phyloP scores from a whole-genome alignment of 2,888 invertebrate species.

The Drosophila merina region DNA sequence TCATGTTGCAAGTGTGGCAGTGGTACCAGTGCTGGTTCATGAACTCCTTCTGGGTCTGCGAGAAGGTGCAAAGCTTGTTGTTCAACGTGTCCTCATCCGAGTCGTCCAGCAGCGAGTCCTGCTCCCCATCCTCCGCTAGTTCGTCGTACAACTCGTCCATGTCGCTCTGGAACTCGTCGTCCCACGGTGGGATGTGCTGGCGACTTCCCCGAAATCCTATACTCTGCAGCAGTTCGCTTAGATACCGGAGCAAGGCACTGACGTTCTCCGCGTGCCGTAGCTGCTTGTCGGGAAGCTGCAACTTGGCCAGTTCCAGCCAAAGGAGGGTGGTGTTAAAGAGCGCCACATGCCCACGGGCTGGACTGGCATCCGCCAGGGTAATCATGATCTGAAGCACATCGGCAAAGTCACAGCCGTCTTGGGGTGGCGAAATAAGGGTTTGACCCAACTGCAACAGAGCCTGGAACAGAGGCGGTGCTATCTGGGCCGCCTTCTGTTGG shows the following conservation, averaged over 20 bases:
- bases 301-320: constrained; percentile 91
- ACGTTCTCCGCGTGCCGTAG: constrained; percentile 87
- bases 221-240: constrained; percentile 88
- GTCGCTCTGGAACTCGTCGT: constrained; percentile 90
- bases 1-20: constrained; percentile 99
- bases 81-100: constrained; percentile 84
- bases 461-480: constrained; percentile 86
- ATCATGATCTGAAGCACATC: constrained; percentile 91
- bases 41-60: constrained; percentile 98
- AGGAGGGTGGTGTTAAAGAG: constrained; percentile 91
- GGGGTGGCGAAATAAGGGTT: constrained; percentile 86
- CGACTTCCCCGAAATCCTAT: constrained; percentile 84
- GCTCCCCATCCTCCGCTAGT: constrained; percentile 94
- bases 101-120: constrained; percentile 94
- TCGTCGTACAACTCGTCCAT: constrained; percentile 94
- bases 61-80: constrained; percentile 96
- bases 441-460: constrained; percentile 90
- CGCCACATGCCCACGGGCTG: constrained; percentile 89
- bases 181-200: constrained; percentile 90
- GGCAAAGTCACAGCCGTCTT: constrained; percentile 90
- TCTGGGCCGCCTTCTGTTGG: constrained; percentile 80
- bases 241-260: constrained; percentile 92
- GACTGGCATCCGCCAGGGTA: constrained; percentile 93
- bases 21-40: constrained; percentile 99
- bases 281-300: constrained; percentile 81